These are phyloP conservation scores for Tenthredo scrophulariae DNA, from an alignment of 2,888 invertebrate species.

Conservation along the genomic window DNA sequence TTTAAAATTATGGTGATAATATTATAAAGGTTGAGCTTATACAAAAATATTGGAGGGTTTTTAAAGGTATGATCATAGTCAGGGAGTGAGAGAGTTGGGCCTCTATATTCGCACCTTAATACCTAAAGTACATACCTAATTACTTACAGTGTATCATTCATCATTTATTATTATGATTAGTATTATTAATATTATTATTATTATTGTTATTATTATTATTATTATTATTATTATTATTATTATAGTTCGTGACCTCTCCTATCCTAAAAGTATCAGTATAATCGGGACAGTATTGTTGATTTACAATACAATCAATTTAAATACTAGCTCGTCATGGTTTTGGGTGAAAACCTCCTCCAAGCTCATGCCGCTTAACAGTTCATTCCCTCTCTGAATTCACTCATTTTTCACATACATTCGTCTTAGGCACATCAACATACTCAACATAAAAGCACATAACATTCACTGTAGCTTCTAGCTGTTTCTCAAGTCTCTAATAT, in stretches of 20 bases:
- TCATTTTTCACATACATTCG: slow-evolving; percentile 61
- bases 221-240: slow-evolving; percentile 67
- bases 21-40: slow-evolving; percentile 53
- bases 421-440: slow-evolving; percentile 59
- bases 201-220: slow-evolving; percentile 68
- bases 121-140: slow-evolving; percentile 67
- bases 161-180: slow-evolving; percentile 60
- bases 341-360: slow-evolving; percentile 59
- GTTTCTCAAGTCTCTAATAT: slow-evolving; percentile 39
- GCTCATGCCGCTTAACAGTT: slow-evolving; percentile 61
- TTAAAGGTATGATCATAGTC: slow-evolving; percentile 43
- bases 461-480: slow-evolving; percentile 36
- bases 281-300: slow-evolving; percentile 58
- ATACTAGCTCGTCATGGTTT: slow-evolving; percentile 69
- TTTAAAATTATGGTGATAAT: slow-evolving; percentile 46
- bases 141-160: slow-evolving; percentile 69
- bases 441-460: slow-evolving; percentile 54
- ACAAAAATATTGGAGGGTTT: slow-evolving; percentile 59
- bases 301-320: slow-evolving; percentile 65
- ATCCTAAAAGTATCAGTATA: slow-evolving; percentile 65
- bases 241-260: slow-evolving; percentile 62
- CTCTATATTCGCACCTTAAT: slow-evolving; percentile 59
- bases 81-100: slow-evolving; percentile 54
- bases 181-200: slow-evolving; percentile 69
- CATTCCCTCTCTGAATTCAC: slow-evolving; percentile 57